Base-by-base conservation (phyloP, 1,140 invertebrate species). In the Bombus turneri region DNA sequence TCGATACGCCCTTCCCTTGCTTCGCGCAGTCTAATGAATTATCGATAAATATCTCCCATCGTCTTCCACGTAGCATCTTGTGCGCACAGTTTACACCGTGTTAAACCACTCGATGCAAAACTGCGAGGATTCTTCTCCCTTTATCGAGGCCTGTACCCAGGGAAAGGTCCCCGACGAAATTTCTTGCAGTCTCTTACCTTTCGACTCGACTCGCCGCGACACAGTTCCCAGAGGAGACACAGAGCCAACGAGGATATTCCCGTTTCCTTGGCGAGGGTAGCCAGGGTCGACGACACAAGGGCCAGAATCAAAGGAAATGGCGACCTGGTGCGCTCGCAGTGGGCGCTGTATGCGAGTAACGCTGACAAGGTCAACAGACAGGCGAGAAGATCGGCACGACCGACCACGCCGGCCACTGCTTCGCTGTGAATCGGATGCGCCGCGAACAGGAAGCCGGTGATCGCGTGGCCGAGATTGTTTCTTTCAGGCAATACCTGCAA, bases 391-490 rank as follows among this genome's bases (percentile, higher is more conserved):
- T 99, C 99, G 10, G 99, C 99, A 90, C 98, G 96, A 18, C 99
- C 99, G 22, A 99, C 99, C 72, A 99, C 97, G n/a, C 98, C 98
- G 22, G 98, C 98, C 13, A 99, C 98, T 2, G 98, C 98, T 95
- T 99, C 99, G 47, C 98, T 98, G 95, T 99, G 99, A 88, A 99
- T 97, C 31, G 99, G 99, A 96, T 99, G 99, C 1, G 98, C 97
- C 64, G 99, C 98, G 95, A 99, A 99, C 41, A 99, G 96, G 3
- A 99, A 94, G 3, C 98, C 98, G 1, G 98, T 97, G 31, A 98
- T 95, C 76, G 97, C 96, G 25, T 97, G 96, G 15, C 97, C 96
- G 92, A 97, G 95, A 90, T 95, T 96, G 82, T 96, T 96, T 88
- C 95, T 95, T 80, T 96, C 95, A 79, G 95, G 95, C 75, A 97